Conservation (phyloP, 2,113 vertebrate species). For the Heteronetta atricapilla region DNA sequence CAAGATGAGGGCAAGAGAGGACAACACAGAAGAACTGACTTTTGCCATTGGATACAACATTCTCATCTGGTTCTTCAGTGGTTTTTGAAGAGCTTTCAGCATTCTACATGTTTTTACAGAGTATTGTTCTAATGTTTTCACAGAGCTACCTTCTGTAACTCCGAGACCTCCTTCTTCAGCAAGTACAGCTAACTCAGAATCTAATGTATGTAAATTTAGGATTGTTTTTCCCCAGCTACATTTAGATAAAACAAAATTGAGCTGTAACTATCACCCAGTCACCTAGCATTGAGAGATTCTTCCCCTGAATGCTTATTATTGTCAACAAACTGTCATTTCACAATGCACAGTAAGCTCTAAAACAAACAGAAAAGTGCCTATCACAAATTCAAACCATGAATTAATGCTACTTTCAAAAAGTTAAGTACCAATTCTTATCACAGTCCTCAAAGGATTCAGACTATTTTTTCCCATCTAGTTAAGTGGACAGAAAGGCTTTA, state of each 20-base stretch:
- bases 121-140: background rate
- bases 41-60: background rate
- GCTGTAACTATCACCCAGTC: background rate
- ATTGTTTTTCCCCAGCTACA: background rate
- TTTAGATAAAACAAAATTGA: background rate
- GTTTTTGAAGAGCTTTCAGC: background rate
- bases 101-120: background rate
- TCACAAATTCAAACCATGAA: background rate
- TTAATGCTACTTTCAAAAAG: background rate
- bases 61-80: background rate
- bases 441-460: background rate
- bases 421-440: background rate
- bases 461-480: background rate
- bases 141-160: background rate
- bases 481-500: background rate
- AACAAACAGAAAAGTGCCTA: background rate
- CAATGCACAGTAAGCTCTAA: background rate
- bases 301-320: background rate
- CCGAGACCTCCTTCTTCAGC: background rate
- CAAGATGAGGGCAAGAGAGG: background rate
- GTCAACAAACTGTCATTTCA: background rate
- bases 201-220: background rate
- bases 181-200: background rate
- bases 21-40: background rate
- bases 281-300: background rate